Evolutionary conservation across 2,113 vertebrate species (phyloP), one percentile per base, ranked within the genome.

Genomic region (Puffinus mauretanicus): DNA sequence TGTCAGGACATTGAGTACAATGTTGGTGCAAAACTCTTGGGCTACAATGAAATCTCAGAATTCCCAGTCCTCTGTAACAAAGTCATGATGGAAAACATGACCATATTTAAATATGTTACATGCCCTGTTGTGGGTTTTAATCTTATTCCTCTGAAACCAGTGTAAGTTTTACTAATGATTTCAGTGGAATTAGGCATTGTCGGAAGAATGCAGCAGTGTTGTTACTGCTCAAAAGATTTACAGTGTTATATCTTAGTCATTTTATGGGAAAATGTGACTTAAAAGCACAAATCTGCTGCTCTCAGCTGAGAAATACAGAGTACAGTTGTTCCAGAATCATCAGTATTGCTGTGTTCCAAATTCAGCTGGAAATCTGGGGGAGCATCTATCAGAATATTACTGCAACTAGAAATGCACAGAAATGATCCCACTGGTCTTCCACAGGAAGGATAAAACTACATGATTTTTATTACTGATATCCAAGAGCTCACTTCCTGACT

Each of bases 281-380:
- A 82, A 78, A 96, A 90, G 54, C 73, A 71, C 54, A 86, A 82
- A 86, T 73, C 72, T 91, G 88, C 58, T 82, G 75, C 69, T 97
- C 83, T 97, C 90, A 93, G 78, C 82, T 73, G 65, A 96, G 87
- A 86, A 94, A 90, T 62, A 58, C 6, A 89, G 60, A 77, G 51
- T 61, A 49, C 38, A 86, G 54, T 91, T 77, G 92, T 97, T 92
- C 94, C 87, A 96, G 93, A 96, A 93, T 90, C 77, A 83, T 86
- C 88, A 76, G 62, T 70, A 94, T 29, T 5, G 0, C 57, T 67
- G 19, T 69, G 38, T 96, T 97, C 89, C 47, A 83, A 64, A 91
- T 70, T 93, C 90, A 61, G 47, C 54, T 93, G 82, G 84, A 93
- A 96, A 95, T 72, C 69, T 95, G 79, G n/a, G 65, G 85, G 79